A percentile compares a stretch with the other conserved stretches of the same genome.
Evolutionary conservation across 2,113 vertebrate species (phyloP).

Genomic region (Shinisaurus crocodilurus): DNA sequence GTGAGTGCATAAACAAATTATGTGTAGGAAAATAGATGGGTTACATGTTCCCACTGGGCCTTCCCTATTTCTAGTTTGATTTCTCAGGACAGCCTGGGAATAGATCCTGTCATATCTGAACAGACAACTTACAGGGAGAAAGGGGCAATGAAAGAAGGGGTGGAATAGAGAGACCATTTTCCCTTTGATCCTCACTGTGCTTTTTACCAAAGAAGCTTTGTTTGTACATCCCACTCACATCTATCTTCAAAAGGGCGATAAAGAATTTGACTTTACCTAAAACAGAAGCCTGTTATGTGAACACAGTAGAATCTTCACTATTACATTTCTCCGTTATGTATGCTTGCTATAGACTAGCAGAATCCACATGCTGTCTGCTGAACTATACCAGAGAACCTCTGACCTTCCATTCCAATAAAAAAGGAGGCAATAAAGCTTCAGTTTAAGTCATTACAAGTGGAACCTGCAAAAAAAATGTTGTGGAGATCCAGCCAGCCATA

Average conservation of each 20-base stretch:
- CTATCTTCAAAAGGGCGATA: slow-evolving; percentile 23
- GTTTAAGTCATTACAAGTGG: neutral
- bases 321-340: neutral
- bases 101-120: neutral
- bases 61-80: neutral
- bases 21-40: neutral
- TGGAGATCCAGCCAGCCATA: neutral
- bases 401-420: neutral
- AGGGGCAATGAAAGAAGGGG: neutral
- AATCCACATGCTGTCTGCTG: neutral
- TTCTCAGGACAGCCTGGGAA: neutral
- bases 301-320: neutral
- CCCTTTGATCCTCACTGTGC: slow-evolving; percentile 6
- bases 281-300: slow-evolving; percentile 23
- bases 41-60: no score
- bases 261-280: slow-evolving; percentile 2
- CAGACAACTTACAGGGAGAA: neutral
- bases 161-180: neutral
- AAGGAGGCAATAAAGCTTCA: neutral
- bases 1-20: neutral
- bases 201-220: slow-evolving; percentile 20
- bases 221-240: slow-evolving; percentile 19
- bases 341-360: neutral
- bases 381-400: neutral
- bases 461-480: neutral